Evolutionary conservation across 2,797 vertebrate genomes (phyloP).

Genomic region (Phoxinus dragarum): DNA sequence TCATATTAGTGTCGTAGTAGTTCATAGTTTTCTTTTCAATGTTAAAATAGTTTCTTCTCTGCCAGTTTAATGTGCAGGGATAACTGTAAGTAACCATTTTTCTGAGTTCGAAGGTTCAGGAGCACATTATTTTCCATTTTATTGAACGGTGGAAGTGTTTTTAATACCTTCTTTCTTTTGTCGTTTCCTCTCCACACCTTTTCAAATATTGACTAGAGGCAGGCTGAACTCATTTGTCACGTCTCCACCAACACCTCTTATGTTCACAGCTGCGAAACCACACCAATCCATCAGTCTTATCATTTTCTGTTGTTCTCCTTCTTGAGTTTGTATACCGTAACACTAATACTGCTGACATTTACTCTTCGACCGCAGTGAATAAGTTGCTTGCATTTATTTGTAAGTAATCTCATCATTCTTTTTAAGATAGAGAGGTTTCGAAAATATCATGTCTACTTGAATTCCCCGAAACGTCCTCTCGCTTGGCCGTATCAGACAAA

Average conservation of each 20-base stretch:
- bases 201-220: constrained; percentile 42
- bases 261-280: constrained; percentile 26
- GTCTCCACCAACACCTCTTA: constrained; percentile 23
- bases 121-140: background rate
- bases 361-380: background rate
- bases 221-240: constrained; percentile 26
- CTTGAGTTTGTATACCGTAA: constrained; percentile 29
- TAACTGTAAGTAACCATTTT: background rate
- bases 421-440: constrained; percentile 31
- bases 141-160: background rate
- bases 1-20: background rate
- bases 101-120: background rate
- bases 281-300: constrained; percentile 29
- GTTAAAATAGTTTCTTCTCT: background rate
- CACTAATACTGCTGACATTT: constrained; percentile 36
- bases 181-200: constrained; percentile 37
- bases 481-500: constrained; percentile 9
- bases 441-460: constrained; percentile 51
- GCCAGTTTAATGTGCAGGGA: too few species aligned
- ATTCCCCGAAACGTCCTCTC: constrained; percentile 35
- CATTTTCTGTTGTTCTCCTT: constrained; percentile 36
- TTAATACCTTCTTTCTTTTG: constrained; percentile 10
- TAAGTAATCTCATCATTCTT: constrained; percentile 36
- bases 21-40: constrained; percentile 1
- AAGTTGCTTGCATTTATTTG: constrained; percentile 13